A percentile compares a stretch with the other conserved stretches of the same genome.
Conservation (phyloP, 2,888 invertebrate species). For the Anorthoa munda region DNA sequence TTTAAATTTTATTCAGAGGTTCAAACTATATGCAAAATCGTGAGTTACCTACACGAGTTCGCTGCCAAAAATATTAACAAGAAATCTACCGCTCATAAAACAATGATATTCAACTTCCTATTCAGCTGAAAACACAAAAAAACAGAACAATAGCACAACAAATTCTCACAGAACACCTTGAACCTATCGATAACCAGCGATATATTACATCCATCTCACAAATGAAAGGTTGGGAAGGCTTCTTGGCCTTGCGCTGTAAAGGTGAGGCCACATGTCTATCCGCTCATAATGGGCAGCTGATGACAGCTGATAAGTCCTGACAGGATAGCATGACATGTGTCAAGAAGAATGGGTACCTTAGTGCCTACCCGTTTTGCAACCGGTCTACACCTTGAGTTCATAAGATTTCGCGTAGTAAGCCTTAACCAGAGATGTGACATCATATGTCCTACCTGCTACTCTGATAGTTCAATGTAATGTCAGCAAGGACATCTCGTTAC, state of each 20-base stretch:
- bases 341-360: constrained; percentile 47
- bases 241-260: constrained; percentile 78
- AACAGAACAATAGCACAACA: constrained; percentile 74
- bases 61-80: constrained; percentile 19
- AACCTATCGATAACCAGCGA: constrained; percentile 76
- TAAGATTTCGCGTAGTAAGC: constrained; percentile 35
- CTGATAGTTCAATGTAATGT: constrained; percentile 51
- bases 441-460: constrained; percentile 44
- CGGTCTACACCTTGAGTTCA: constrained; percentile 50
- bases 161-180: constrained; percentile 73
- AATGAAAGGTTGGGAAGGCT: constrained; percentile 79
- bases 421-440: constrained; percentile 46
- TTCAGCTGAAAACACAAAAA: constrained; percentile 57
- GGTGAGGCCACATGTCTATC: constrained; percentile 83
- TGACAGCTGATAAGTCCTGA: constrained; percentile 84
- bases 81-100: constrained; percentile 47
- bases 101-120: constrained; percentile 59
- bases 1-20: constrained; percentile 20
- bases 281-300: constrained; percentile 83
- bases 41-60: constrained; percentile 42
- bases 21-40: constrained; percentile 35
- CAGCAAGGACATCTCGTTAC: constrained; percentile 31
- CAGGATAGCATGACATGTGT: constrained; percentile 58
- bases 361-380: constrained; percentile 38
- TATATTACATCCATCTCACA: constrained; percentile 72